phyloP scores from a whole-genome alignment of 2,797 vertebrate genomes.

The Steatocranus sp. region DNA sequence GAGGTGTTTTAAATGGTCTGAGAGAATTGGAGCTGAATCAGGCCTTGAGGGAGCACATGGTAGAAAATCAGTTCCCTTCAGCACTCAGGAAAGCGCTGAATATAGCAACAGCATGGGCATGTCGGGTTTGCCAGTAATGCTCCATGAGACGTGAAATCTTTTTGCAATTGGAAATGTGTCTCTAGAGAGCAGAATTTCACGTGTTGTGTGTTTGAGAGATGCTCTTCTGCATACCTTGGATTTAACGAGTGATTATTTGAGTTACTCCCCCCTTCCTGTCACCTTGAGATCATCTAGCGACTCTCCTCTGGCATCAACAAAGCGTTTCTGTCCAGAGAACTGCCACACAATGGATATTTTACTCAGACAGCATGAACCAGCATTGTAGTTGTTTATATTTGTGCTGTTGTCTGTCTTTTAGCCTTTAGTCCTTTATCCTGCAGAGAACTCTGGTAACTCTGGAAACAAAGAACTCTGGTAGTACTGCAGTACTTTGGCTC shows the following conservation, averaged over 20 bases:
- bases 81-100: slow-evolving; percentile 56
- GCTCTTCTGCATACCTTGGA: not conserved
- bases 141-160: slow-evolving; percentile 56
- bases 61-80: slow-evolving; percentile 34
- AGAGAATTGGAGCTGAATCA: slow-evolving; percentile 59
- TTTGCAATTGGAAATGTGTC: slow-evolving; percentile 27
- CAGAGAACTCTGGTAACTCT: too few relatives aligned
- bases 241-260: not conserved
- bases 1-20: slow-evolving; percentile 4
- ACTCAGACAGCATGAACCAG: not conserved
- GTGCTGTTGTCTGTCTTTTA: not conserved
- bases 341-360: not conserved
- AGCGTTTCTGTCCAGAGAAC: not conserved
- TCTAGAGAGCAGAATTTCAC: not conserved
- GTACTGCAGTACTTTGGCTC: not conserved
- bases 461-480: not conserved
- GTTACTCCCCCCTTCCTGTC: not conserved
- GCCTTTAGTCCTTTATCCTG: not conserved
- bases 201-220: not conserved
- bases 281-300: not conserved
- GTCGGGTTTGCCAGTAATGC: slow-evolving; percentile 28
- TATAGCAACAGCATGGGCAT: slow-evolving; percentile 17
- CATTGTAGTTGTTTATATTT: not conserved
- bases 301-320: not conserved
- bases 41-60: slow-evolving; percentile 38